Base-by-base conservation (phyloP, 2,888 invertebrate genomes). In the Scrobipalpa costella region DNA sequence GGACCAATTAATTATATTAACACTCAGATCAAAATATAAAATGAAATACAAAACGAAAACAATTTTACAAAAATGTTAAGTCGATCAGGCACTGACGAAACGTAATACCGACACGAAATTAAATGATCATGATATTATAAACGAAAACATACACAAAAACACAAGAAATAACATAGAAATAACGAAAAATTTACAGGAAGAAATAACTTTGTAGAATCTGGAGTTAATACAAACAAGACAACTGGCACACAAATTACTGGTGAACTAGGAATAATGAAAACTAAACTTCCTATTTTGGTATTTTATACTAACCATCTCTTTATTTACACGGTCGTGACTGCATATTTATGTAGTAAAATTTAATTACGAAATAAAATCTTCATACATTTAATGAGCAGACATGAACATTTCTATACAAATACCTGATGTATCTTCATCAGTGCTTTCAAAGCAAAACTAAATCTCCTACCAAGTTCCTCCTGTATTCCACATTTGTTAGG, bases 401-500 rank as follows among this genome's bases (percentile, higher is more conserved):
- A 3, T 27, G 27, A 27, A n/a, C n/a, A n/a, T n/a, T n/a, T n/a
- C n/a, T n/a, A n/a, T n/a, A n/a, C n/a, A n/a, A n/a, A n/a, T n/a
- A n/a, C n/a, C n/a, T 27, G 27, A 27, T 15, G 44, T 3, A n/a
- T 3, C 5, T 7, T 2, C 44, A 15, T 44, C 15, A 44, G 44
- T 44, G 8, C 44, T 15, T 44, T 44, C 15, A 49, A n/a, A n/a
- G n/a, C n/a, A n/a, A n/a, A n/a, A n/a, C 38, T 11, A 38, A 38
- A 11, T n/a, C 38, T 38, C 7, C 17, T 47, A 15, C 9, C 47
- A 15, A n/a, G 3, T 47, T 49, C 5, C 8, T 27, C 27, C 55
- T n/a, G 8, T 15, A 6, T 27, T n/a, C n/a, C 33, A 55, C 55
- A n/a, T 15, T 55, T 34, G 55, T 78, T 90, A 92, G 76, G 92